These are phyloP conservation scores for Celastrina argiolus DNA, from an alignment of 2,888 invertebrate species.

Conservation along the genomic window DNA sequence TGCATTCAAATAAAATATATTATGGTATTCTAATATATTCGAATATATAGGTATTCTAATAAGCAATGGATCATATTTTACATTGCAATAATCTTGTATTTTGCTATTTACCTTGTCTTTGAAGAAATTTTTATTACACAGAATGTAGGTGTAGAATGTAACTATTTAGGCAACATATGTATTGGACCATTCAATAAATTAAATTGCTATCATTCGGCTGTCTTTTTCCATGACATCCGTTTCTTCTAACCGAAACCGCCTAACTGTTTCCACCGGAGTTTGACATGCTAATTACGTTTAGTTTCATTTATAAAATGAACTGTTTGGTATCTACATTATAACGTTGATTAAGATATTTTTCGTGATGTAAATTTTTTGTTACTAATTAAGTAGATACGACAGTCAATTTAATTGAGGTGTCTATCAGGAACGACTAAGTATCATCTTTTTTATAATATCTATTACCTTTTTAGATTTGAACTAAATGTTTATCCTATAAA, in stretches of 20 bases:
- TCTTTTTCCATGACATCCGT: constrained; percentile 4
- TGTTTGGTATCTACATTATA: neutral
- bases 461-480: too few species aligned
- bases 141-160: too few species aligned
- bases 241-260: neutral
- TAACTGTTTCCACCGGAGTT: neutral
- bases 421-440: neutral
- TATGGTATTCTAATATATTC: too few species aligned
- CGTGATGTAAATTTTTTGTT: neutral
- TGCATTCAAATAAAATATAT: too few species aligned
- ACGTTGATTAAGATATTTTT: neutral
- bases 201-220: neutral
- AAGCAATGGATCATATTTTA: too few species aligned
- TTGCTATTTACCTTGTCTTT: too few species aligned
- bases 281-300: neutral
- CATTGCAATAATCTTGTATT: too few species aligned
- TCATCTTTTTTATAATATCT: neutral
- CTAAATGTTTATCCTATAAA: too few species aligned
- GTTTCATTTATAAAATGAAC: neutral
- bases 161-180: too few species aligned
- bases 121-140: too few species aligned
- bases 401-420: neutral
- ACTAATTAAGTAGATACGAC: neutral
- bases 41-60: too few species aligned
- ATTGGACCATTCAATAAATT: neutral